Base-by-base conservation (phyloP, 1,140 invertebrate genomes). In the Drosophila chauvacae region DNA sequence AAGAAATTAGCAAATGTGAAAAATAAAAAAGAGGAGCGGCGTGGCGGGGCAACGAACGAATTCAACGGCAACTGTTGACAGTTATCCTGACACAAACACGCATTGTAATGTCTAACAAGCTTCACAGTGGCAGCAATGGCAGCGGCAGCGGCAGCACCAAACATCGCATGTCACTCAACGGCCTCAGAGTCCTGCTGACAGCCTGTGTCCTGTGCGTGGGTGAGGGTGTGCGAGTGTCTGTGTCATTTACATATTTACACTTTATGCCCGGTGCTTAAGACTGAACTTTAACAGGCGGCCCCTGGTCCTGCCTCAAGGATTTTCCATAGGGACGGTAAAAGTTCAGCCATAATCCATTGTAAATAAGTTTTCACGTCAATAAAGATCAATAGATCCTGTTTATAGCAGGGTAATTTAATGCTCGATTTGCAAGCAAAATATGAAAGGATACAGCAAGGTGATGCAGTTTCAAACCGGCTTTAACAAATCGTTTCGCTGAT, bases 21-120 rank as follows among this genome's bases (percentile, higher is more conserved):
- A 61, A 73, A 55, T 37, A 57, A 44, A 45, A 45, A 61, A 44
- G 16, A 58, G 42, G 18, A 6, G 30, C 53, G 26, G 35, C 42
- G 33, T 20, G 45, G 57, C 44, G 62, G 45, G 37, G 50, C 37
- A 65, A 50, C 41, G 39, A 68, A 56, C 58, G 45, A 68, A 56
- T 77, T 76, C 73, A 76, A 65, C 71, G 51, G 77, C 85, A 73
- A 88, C 85, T 85, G 85, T 85, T 90, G 85, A 85, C 85, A 88
- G 85, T 88, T 85, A 88, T 88, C 85, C 85, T 90, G 85, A 90
- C 85, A 90, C 66, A 90, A 90, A 88, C 85, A 90, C 85, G 85
- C 84, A 88, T 87, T 87, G 84, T 88, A 83, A 88, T 84, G 85
- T 88, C 85, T 88, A 90, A 88, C 85, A 88, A 88, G 85, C 85